A percentile compares a stretch with the other conserved stretches of the same genome.
Evolutionary conservation across 2,113 vertebrate species (phyloP).

Genomic region (Upupa epops): DNA sequence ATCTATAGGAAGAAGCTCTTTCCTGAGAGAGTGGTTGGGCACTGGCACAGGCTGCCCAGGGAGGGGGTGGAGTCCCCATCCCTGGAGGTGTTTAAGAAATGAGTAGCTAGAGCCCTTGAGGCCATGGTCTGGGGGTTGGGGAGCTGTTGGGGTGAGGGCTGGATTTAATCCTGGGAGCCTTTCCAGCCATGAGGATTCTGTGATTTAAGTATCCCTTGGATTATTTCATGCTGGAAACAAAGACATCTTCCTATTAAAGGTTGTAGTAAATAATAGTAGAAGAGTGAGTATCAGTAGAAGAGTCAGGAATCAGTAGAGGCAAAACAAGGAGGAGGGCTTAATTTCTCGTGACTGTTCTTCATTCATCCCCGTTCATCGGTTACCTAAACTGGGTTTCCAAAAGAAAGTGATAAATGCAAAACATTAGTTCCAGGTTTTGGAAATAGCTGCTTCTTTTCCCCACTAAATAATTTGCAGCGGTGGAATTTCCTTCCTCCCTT

Average conservation of each 20-base stretch:
- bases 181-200: too few relatives aligned
- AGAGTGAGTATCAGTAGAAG: neutral
- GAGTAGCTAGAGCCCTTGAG: too few relatives aligned
- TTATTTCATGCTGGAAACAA: conserved; percentile 4
- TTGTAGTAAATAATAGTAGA: neutral
- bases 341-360: neutral
- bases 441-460: neutral
- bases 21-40: too few relatives aligned
- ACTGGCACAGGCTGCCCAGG: too few relatives aligned
- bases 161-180: too few relatives aligned
- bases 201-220: neutral
- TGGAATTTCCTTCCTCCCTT: neutral
- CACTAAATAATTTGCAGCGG: neutral
- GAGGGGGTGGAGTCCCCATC: too few relatives aligned
- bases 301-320: neutral
- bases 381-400: neutral
- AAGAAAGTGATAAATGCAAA: neutral
- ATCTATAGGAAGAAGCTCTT: too few relatives aligned
- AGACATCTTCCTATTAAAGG: neutral
- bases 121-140: too few relatives aligned
- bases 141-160: too few relatives aligned
- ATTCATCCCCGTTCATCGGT: neutral
- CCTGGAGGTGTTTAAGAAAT: too few relatives aligned
- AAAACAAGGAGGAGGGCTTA: neutral
- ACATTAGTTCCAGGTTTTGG: neutral